phyloP scores from a whole-genome alignment of 2,797 vertebrate genomes.

The Nannoperca australis region DNA sequence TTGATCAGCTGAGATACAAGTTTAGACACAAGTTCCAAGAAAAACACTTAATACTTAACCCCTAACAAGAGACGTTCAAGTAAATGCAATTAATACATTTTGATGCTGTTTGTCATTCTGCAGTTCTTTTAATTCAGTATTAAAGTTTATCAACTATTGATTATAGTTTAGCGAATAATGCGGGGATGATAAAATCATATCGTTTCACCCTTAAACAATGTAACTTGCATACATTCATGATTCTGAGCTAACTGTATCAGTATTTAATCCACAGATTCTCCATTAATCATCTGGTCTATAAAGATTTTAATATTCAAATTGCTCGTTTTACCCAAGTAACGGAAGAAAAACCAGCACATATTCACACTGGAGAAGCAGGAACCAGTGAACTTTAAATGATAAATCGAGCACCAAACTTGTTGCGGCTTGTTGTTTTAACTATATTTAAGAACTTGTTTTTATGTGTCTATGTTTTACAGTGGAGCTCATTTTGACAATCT shows the following conservation, averaged over 20 bases:
- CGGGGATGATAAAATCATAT: not conserved
- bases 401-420: not conserved
- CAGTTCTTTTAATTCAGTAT: not conserved
- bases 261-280: not conserved
- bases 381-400: not conserved
- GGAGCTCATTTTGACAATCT: not conserved
- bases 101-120: not conserved
- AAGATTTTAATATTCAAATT: not conserved
- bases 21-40: conserved; percentile 31
- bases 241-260: not conserved
- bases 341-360: not conserved
- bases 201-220: not conserved
- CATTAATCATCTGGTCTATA: not conserved
- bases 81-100: not conserved
- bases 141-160: not conserved
- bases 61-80: not conserved
- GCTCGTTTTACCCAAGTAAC: not conserved
- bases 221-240: not conserved
- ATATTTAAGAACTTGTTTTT: not conserved
- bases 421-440: not conserved
- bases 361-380: not conserved
- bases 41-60: not conserved
- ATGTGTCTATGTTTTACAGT: no score
- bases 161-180: not conserved
- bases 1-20: conserved; percentile 29